A percentile compares a stretch with the other conserved stretches of the same genome.
phyloP scores from a whole-genome alignment of 92 coral and sea anemone species.

The Porites cylindrica region DNA sequence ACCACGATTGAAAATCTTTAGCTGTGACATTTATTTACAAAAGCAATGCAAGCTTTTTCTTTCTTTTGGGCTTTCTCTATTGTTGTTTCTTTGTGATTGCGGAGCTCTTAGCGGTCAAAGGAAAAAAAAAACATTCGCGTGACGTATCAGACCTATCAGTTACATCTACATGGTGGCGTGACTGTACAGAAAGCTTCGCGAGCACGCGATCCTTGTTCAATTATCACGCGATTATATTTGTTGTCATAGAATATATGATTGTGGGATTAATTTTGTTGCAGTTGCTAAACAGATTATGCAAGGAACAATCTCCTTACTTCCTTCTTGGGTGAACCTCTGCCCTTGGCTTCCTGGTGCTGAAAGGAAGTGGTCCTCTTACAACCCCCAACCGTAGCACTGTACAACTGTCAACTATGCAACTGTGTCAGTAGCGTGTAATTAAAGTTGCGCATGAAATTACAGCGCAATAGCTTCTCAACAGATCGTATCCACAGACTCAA shows the following conservation, averaged over 20 bases:
- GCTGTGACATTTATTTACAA: not conserved
- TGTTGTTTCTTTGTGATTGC: conserved; percentile 1
- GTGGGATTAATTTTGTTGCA: not conserved
- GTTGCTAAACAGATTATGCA: too few relatives aligned
- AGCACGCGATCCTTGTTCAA: not conserved
- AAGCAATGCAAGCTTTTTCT: not conserved
- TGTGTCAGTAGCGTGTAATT: too few relatives aligned
- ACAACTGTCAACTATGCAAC: too few relatives aligned
- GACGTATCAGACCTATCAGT: not conserved
- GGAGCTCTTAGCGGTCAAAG: not conserved
- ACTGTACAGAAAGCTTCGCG: not conserved
- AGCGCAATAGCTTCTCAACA: too few relatives aligned
- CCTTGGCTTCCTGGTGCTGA: too few relatives aligned
- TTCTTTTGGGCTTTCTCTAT: not conserved
- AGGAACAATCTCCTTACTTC: too few relatives aligned
- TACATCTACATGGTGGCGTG: not conserved
- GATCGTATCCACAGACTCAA: too few relatives aligned
- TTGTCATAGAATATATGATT: not conserved
- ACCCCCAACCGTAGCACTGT: too few relatives aligned
- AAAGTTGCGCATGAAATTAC: too few relatives aligned
- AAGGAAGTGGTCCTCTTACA: too few relatives aligned
- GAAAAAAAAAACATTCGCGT: not conserved
- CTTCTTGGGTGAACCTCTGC: too few relatives aligned
- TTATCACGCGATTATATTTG: conserved; percentile 7
- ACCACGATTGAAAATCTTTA: not conserved